Evolutionary conservation across 2,888 invertebrate species (phyloP).

Genomic region (Conomelus anceps): DNA sequence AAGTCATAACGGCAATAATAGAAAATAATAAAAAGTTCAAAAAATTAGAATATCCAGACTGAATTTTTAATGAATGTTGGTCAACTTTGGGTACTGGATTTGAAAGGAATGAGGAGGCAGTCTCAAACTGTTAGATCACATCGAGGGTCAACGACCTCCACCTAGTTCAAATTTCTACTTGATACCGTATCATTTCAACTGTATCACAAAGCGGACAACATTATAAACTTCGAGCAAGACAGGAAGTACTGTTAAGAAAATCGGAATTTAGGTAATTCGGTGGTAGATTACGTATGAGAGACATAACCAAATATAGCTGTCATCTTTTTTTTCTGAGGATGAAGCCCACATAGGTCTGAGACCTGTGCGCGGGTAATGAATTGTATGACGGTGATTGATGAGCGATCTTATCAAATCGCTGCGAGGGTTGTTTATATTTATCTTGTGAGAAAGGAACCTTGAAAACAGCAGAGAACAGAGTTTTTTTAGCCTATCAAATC

Average conservation of each 20-base stretch:
- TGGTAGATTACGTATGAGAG: background rate
- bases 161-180: background rate
- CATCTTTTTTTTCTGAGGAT: background rate
- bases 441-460: too few species aligned
- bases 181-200: background rate
- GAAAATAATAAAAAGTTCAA: too few species aligned
- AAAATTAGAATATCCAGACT: too few species aligned
- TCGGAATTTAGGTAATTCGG: background rate
- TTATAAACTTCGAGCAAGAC: background rate
- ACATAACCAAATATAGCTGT: background rate
- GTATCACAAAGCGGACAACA: background rate
- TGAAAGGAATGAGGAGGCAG: background rate
- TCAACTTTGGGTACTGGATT: background rate
- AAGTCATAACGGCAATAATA: too few species aligned
- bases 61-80: too few species aligned
- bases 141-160: background rate
- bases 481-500: too few species aligned
- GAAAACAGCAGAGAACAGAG: too few species aligned
- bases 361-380: too few species aligned
- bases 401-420: too few species aligned
- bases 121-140: background rate
- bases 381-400: too few species aligned
- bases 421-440: too few species aligned
- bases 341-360: too few species aligned
- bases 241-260: background rate